These are phyloP conservation scores for Menidia menidia DNA, from an alignment of 2,797 vertebrate species.

Conservation along the genomic window DNA sequence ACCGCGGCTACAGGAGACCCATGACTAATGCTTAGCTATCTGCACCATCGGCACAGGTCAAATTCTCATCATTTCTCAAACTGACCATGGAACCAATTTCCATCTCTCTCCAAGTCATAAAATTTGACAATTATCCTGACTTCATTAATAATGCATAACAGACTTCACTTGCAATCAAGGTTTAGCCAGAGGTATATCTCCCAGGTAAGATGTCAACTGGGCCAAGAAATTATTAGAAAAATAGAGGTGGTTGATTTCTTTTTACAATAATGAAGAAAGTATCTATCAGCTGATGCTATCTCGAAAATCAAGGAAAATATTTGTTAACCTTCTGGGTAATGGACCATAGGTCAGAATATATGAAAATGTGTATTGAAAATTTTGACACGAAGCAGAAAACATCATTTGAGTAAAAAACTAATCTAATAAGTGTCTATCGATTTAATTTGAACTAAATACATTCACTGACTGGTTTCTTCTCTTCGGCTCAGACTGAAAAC, in stretches of 20 bases:
- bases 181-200: conserved; percentile 89
- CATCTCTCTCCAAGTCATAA: conserved; percentile 90
- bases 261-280: conserved; percentile 70
- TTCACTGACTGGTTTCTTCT: conserved; percentile 15
- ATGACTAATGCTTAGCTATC: conserved; percentile 92
- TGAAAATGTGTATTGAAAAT: conserved; percentile 4
- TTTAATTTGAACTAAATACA: conserved; percentile 8
- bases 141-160: conserved; percentile 96
- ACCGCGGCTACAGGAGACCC: conserved; percentile 83
- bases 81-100: conserved; percentile 95
- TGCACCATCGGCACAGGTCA: conserved; percentile 85
- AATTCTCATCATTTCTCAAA: conserved; percentile 93
- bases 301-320: conserved; percentile 37
- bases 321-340: conserved; percentile 28
- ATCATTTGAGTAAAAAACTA: conserved; percentile 4
- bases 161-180: conserved; percentile 86
- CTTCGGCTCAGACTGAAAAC: background rate
- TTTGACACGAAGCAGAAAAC: background rate
- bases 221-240: conserved; percentile 83
- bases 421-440: background rate
- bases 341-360: background rate
- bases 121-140: conserved; percentile 92
- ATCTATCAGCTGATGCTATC: conserved; percentile 53
- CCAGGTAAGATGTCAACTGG: conserved; percentile 83
- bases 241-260: conserved; percentile 81